Evolutionary conservation across 2,113 vertebrate species (phyloP).

Genomic region (Alligator sinensis): DNA sequence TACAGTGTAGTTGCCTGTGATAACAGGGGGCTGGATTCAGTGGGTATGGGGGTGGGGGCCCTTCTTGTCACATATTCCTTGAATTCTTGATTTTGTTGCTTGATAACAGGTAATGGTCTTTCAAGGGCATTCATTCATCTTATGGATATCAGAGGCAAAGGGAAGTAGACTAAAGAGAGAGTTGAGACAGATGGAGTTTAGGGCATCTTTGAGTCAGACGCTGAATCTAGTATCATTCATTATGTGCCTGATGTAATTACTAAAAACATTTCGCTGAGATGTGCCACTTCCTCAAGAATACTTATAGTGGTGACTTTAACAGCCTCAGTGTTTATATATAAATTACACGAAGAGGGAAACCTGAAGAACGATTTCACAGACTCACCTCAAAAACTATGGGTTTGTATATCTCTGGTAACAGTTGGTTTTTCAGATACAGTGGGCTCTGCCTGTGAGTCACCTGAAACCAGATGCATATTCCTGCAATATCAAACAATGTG

Average conservation of each 20-base stretch:
- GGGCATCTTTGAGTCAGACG: not conserved
- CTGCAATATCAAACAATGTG: rapidly evolving
- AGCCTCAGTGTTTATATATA: not conserved
- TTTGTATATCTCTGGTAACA: not conserved
- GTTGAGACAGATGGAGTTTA: not conserved
- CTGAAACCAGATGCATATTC: rapidly evolving
- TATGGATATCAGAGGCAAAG: not conserved
- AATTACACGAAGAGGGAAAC: not conserved
- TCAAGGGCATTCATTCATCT: not conserved
- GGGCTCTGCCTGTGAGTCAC: not conserved
- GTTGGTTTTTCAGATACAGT: no score
- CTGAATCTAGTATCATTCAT: not conserved
- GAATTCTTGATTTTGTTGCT: not conserved
- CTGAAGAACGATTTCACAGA: not conserved
- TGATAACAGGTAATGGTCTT: not conserved
- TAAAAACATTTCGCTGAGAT: not conserved
- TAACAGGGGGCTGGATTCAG: no score
- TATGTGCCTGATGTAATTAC: not conserved
- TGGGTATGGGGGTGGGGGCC: no score
- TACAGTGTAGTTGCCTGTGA: no score
- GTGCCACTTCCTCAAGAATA: not conserved
- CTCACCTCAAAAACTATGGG: not conserved
- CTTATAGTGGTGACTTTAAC: not conserved
- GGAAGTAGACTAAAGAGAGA: no score
- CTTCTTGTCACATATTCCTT: no score